Evolutionary conservation across 2,888 invertebrate genomes (phyloP), one percentile per base, ranked within the genome.

Genomic region (Sphaerophoria rueppellii): DNA sequence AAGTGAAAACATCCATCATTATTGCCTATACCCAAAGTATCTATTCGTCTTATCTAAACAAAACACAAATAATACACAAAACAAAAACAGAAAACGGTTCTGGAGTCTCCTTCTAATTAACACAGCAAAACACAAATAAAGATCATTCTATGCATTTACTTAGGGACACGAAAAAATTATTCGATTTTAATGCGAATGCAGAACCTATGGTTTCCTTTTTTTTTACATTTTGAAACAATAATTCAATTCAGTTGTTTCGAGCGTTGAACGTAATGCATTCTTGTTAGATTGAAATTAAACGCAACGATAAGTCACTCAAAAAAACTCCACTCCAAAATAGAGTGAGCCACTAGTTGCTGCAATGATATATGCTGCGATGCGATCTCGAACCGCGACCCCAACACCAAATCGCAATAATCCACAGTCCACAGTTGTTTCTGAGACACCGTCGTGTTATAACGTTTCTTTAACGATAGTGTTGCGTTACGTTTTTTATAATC

Each of bases 381-480:
- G 32, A 61, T 71, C 50, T n/a, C 35, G 11, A 24, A 16, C 34
- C 34, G 35, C 67, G 54, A 54, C 32, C 37, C 50, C 48, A 73
- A 34, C 63, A 50, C 46, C 12, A 69, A 69, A 54, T 43, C 43
- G 6, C 71, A 32, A 24, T 24, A 24, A 9, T 73, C 63, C 72
- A 65, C 65, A 70, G 40, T 40, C 58, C 60, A 72, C 80, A 83
- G 83, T 83, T 75, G 61, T 69, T 72, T 76, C 55, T 75, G 83
- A 83, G 79, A 58, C 46, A 72, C 75, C 57, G 83, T 54, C 67
- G 83, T 69, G 69, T 69, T 24, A 71, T 57, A 72, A 70, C 37
- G 67, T 79, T 37, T 76, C 32, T 57, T 5, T 58, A 60, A 50
- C 61, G 32, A 14, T 63, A 14, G 57, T 50, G 67, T 60, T n/a